These are phyloP conservation scores for Brenthis daphne DNA, from an alignment of 2,888 invertebrate species.

Conservation along the genomic window DNA sequence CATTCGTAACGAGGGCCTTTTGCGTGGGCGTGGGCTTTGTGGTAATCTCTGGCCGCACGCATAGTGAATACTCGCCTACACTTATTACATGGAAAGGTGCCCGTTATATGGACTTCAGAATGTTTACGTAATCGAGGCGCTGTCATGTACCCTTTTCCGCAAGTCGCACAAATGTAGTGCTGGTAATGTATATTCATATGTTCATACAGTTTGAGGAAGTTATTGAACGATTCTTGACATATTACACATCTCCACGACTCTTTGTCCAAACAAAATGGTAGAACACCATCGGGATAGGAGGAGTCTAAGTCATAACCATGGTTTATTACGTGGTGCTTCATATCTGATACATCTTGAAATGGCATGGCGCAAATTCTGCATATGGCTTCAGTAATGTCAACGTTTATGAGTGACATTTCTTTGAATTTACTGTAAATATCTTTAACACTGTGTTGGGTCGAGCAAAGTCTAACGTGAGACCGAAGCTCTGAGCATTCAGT, in stretches of 20 bases:
- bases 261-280: conserved; percentile 67
- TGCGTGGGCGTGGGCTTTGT: conserved; percentile 64
- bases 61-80: conserved; percentile 64
- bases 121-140: conserved; percentile 70
- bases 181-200: conserved; percentile 76
- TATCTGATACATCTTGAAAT: conserved; percentile 51
- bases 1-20: conserved; percentile 71
- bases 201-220: conserved; percentile 71
- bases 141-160: conserved; percentile 75
- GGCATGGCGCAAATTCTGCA: conserved; percentile 61
- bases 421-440: conserved; percentile 74
- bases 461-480: conserved; percentile 60
- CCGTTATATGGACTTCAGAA: conserved; percentile 67
- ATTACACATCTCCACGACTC: conserved; percentile 69
- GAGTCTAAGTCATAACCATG: conserved; percentile 61
- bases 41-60: conserved; percentile 68
- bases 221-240: conserved; percentile 65
- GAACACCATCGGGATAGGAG: conserved; percentile 66
- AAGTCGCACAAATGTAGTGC: conserved; percentile 71
- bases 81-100: conserved; percentile 67
- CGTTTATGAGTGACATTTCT: conserved; percentile 72
- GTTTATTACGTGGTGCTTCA: conserved; percentile 61
- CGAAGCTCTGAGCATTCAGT: conserved; percentile 61
- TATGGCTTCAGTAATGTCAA: conserved; percentile 61
- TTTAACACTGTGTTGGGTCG: conserved; percentile 54